phyloP scores from a whole-genome alignment of 2,888 invertebrate genomes.

The Dastarcus helophoroides region DNA sequence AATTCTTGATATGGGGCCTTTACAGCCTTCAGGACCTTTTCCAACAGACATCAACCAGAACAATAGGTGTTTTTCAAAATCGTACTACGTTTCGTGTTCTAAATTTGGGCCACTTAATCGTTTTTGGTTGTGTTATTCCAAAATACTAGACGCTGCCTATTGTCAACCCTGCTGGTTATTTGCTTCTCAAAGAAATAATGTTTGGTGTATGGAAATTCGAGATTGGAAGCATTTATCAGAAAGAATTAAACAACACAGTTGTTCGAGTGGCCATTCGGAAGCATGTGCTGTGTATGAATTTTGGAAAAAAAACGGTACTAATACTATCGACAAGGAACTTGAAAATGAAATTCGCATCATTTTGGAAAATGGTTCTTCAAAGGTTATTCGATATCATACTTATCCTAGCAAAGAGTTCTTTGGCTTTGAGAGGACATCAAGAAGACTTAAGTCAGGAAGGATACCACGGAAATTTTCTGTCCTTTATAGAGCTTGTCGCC shows the following conservation, averaged over 20 bases:
- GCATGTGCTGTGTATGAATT: constrained; percentile 12
- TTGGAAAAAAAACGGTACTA: constrained; percentile 14
- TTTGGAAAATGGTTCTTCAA: constrained; percentile 13
- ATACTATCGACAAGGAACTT: too few species aligned
- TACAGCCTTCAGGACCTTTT: constrained; percentile 8
- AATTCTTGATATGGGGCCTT: constrained; percentile 11
- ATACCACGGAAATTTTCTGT: constrained; percentile 16
- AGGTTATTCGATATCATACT: constrained; percentile 14
- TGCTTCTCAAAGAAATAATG: constrained; percentile 7
- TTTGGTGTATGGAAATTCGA: constrained; percentile 7
- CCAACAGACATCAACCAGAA: constrained; percentile 5
- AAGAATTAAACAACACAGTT: constrained; percentile 13
- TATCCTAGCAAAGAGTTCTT: constrained; percentile 13
- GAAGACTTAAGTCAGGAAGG: constrained; percentile 13
- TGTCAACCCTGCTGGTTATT: constrained; percentile 13
- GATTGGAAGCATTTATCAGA: constrained; percentile 13
- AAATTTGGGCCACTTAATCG: constrained; percentile 6
- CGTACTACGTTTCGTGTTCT: constrained; percentile 7
- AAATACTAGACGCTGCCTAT: constrained; percentile 5
- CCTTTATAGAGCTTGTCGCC: constrained; percentile 14
- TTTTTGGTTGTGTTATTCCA: constrained; percentile 5
- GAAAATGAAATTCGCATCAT: constrained; percentile 11
- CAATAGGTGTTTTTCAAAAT: constrained; percentile 7
- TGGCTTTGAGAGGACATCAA: constrained; percentile 16
- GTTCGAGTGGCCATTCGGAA: constrained; percentile 8